These are phyloP conservation scores for Ploceus nigricollis DNA, from an alignment of 2,113 vertebrate genomes.

Conservation along the genomic window DNA sequence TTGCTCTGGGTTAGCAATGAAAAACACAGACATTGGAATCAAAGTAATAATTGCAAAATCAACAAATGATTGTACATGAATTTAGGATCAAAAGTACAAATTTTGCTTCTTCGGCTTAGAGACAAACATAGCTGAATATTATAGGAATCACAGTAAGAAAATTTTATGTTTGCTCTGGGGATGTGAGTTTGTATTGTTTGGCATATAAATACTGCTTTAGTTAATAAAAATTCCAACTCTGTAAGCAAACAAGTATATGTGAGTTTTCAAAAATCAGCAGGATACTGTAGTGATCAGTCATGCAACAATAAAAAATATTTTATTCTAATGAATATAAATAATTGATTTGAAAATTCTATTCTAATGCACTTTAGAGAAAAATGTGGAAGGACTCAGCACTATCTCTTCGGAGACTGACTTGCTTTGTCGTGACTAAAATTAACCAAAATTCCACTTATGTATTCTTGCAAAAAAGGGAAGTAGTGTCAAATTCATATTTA, in stretches of 20 bases:
- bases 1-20: neutral
- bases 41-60: neutral
- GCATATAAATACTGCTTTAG: neutral
- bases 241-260: neutral
- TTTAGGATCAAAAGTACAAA: neutral
- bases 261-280: neutral
- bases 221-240: neutral
- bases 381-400: neutral
- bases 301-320: neutral
- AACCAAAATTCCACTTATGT: neutral
- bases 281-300: neutral
- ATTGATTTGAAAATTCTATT: neutral
- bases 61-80: neutral
- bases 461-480: neutral
- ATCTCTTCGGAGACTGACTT: neutral
- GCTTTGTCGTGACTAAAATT: neutral
- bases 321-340: neutral
- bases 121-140: neutral
- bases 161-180: neutral
- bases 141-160: neutral
- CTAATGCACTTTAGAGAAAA: neutral
- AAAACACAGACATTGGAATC: neutral
- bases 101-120: neutral
- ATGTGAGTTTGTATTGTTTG: neutral
- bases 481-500: neutral